Evolutionary conservation across 1,140 invertebrate species (phyloP), one percentile per base, ranked within the genome.

Genomic region (Drosophila teissieri): DNA sequence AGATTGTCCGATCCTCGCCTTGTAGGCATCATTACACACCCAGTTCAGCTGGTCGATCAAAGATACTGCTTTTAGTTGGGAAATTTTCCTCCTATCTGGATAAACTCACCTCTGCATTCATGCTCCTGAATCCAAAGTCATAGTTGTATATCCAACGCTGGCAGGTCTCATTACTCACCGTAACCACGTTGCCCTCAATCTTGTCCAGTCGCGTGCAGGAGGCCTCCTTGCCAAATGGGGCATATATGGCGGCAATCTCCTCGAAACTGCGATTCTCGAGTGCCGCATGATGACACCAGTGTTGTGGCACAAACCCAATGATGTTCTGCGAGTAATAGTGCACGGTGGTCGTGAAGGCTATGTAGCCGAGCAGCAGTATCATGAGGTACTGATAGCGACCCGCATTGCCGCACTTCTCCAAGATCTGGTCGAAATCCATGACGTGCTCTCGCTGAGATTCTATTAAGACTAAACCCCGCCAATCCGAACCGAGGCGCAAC

Each of bases 391-490:
- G 95, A 91, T 94, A 95, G 37, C 85, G 83, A 37, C 94, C 94
- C 79, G 94, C 95, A 76, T 94, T 94, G 4, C 95, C 95, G 54
- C 94, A 93, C 63, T 94, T 92, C n/a, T 89, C 80, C 36, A 95
- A 81, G 76, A 95, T 93, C 51, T 92, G 93, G 81, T 95, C 94
- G 53, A 95, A 94, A 70, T 95, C 93, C 73, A 93, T 90, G 70
- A 52, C 27, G 44, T 73, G 69, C 69, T 58, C 64, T 45, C 45
- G 60, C 62, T 67, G 83, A 85, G 82, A 88, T 86, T 86, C 82
- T 60, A 73, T 82, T 51, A 64, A 88, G 75, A 86, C 79, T 88
- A 70, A 70, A 70, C 64, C 52, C n/a, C 15, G 27, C 17, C 34
- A 31, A 70, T 34, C 51, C 27, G 67, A 24, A 40, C 40, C 42